Base-by-base conservation (phyloP, 2,888 invertebrate species). In the Acleris cristana region DNA sequence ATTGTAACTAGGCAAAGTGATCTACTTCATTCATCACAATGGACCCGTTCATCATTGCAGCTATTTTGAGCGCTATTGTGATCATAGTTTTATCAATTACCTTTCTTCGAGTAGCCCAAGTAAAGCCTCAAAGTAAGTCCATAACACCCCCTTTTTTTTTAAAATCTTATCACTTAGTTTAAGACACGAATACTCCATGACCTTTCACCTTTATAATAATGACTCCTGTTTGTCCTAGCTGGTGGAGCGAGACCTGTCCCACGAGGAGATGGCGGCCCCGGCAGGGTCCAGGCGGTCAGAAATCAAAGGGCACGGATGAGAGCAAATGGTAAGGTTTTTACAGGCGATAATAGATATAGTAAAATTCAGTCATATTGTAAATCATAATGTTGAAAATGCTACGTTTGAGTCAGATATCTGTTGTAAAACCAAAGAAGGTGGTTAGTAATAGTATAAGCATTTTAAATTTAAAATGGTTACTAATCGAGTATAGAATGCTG, bases 241-340 rank as follows among this genome's bases (percentile, higher is more conserved):
- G 86, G 82, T 4, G 84, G 83, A 71, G 88, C 90, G 12, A 81
- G 89, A 70, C 86, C 90, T 61, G 89, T 87, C 1, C 87, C 75
- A 2, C 90, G 85, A 64, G 81, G 89, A 73, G 94, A 94, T 82
- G 94, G 94, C 55, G 94, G 93, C 0, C 95, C 95, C 21, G 93
- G 96, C 59, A 93, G 96, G 77, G 96, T 95, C 0, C 96, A 95
- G 77, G 95, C 96, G 44, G 95, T 95, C 5, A 94, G 97, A 71
- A 96, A 96, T 84, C 95, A 95, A 77, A 94, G 96, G 58, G 94
- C 94, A 45, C 89, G 95, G 68, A 92, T 95, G 89, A 92, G 95
- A 80, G 94, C 94, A 14, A 94, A 93, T 83, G 94, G 93, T 92
- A 86, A 74, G 64, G 52, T 54, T 14, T 6, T n/a, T 14, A 4